Base-by-base conservation (phyloP, 1,140 invertebrate species). In the Spodoptera frugiperda region DNA sequence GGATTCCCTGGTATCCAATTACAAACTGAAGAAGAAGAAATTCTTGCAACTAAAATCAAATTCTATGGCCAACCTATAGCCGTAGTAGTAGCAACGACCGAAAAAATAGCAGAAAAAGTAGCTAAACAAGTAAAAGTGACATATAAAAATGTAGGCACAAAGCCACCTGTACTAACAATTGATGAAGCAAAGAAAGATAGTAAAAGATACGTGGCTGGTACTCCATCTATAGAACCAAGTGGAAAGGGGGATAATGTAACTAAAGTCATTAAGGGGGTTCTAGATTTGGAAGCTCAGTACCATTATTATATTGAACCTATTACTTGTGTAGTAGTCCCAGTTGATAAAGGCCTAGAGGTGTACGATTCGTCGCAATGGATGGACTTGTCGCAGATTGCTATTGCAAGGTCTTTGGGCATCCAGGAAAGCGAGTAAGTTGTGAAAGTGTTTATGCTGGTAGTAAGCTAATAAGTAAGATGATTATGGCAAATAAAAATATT, bases 61-160 rank as follows among this genome's bases (percentile, higher is more conserved):
- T 97, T 95, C 84, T 96, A 96, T 54, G 96, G 97, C 1, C 97
- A 98, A 88, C 95, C 97, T 0, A 86, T 97, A 3, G 97, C 97
- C 0, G 91, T 98, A 8, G 91, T 98, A 0, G 95, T 97, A 0
- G 97, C 97, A 0, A 85, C 94, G 25, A 95, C 92, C 46, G 93
- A 96, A 78, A 91, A 94, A n/a, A 80, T 96, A 57, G 97, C 97
- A 3, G 92, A 95, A 3, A 92, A 95, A 10, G 96, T 96, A 4
- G 95, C 96, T 0, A 95, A 95, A 68, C 92, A 95, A 85, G 96
- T 98, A 0, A 95, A 96, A 88, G 94, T 98, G 12, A 95, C 94
- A 10, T 97, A 98, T 63, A 89, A 87, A 81, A 94, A 93, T 76
- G 83, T 86, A 0, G 81, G 61, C 2, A 82, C 77, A 12, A 57